Evolutionary conservation across 64 coral and sea anemone genomes (phyloP).

Genomic region (Astreopora myriophthalma): DNA sequence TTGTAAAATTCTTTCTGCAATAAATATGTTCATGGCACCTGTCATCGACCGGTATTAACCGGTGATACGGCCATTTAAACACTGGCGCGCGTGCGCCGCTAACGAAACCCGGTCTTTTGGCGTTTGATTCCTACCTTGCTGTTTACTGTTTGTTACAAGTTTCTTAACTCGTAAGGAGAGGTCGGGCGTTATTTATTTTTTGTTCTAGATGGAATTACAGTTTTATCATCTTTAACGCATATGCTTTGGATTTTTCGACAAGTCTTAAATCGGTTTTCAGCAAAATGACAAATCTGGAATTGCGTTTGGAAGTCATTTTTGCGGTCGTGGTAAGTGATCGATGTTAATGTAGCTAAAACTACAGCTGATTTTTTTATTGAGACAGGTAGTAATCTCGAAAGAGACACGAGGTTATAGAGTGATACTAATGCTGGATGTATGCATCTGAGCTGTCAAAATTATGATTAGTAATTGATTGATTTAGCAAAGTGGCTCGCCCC

Average conservation of each 20-base stretch:
- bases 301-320: background rate
- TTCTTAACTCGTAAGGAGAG: background rate
- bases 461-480: no score
- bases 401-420: background rate
- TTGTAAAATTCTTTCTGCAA: background rate
- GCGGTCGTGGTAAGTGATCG: background rate
- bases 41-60: conserved; percentile 22
- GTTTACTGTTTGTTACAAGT: background rate
- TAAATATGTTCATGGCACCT: background rate
- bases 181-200: background rate
- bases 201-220: background rate
- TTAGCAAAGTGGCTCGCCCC: no score
- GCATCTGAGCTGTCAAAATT: background rate
- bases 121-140: background rate
- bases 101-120: background rate
- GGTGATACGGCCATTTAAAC: background rate
- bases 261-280: background rate
- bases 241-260: background rate
- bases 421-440: background rate
- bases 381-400: background rate
- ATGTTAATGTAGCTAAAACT: background rate
- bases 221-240: background rate
- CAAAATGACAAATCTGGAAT: background rate
- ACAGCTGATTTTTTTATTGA: background rate
- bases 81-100: background rate